These are phyloP conservation scores for Sesia bembeciformis DNA, from an alignment of 2,888 invertebrate genomes.

Conservation along the genomic window DNA sequence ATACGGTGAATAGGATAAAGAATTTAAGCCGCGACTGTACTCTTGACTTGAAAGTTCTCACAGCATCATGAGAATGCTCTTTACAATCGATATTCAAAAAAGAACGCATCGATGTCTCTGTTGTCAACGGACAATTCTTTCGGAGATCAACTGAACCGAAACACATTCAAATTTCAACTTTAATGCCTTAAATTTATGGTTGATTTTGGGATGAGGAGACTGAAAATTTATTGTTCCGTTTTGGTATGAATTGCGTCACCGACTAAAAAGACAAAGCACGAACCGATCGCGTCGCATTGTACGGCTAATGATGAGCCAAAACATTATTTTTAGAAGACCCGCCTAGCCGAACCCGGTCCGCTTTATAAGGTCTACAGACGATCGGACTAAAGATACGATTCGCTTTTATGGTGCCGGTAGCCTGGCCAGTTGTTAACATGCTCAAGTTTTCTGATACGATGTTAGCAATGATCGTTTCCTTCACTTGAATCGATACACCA, in stretches of 20 bases:
- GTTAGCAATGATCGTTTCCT: slow-evolving; percentile 13
- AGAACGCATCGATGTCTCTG: slow-evolving; percentile 69
- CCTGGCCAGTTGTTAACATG: slow-evolving; percentile 26
- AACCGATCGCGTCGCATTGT: slow-evolving; percentile 55
- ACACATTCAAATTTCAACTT: slow-evolving; percentile 18
- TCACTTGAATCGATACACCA: slow-evolving; percentile 6
- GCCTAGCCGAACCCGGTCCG: slow-evolving; percentile 21
- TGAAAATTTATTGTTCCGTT: slow-evolving; percentile 54
- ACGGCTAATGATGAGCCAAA: slow-evolving; percentile 64
- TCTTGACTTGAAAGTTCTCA: slow-evolving; percentile 41
- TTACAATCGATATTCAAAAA: slow-evolving; percentile 73
- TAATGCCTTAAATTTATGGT: slow-evolving; percentile 14
- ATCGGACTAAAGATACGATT: slow-evolving; percentile 39
- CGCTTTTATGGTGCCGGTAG: slow-evolving; percentile 57
- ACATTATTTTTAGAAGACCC: slow-evolving; percentile 61
- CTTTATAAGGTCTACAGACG: slow-evolving; percentile 46
- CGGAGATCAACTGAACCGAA: slow-evolving; percentile 39
- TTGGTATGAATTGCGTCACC: slow-evolving; percentile 69
- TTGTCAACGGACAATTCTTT: slow-evolving; percentile 71
- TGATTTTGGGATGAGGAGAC: slow-evolving; percentile 15
- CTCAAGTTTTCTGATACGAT: slow-evolving; percentile 10
- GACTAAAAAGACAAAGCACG: slow-evolving; percentile 70
- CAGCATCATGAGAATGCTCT: slow-evolving; percentile 68
- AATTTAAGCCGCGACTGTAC: slow-evolving; percentile 56
- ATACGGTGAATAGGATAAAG: slow-evolving; percentile 43